phyloP scores from a whole-genome alignment of 2,888 invertebrate species.

The Scaptomyza polygonia region DNA sequence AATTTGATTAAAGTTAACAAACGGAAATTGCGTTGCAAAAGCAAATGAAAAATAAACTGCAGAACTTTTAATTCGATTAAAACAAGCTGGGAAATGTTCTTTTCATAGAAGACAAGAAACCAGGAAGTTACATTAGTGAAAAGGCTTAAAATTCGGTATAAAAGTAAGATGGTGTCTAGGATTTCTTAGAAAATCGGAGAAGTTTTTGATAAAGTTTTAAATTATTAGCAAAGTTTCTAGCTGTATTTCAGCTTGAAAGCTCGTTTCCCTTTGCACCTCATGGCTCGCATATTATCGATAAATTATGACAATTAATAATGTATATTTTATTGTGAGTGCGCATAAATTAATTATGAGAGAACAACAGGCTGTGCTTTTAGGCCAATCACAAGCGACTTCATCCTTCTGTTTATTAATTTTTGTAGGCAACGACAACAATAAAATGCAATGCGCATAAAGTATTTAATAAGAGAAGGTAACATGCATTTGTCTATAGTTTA shows the following conservation, averaged over 20 bases:
- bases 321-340: constrained; percentile 64
- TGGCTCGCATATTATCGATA: constrained; percentile 23
- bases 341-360: constrained; percentile 70
- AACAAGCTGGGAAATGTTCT: constrained; percentile 11
- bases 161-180: background rate
- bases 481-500: constrained; percentile 44
- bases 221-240: too few species aligned
- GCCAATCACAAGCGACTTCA: constrained; percentile 15
- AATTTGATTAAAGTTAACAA: constrained; percentile 64
- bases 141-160: background rate
- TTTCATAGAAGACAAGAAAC: too few species aligned
- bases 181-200: background rate
- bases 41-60: constrained; percentile 19
- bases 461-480: constrained; percentile 3
- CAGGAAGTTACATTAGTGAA: background rate
- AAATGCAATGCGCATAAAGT: constrained; percentile 36
- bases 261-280: constrained; percentile 10
- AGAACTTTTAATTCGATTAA: constrained; percentile 40
- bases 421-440: constrained; percentile 39
- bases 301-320: constrained; percentile 52
- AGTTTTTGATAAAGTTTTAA: background rate
- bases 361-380: constrained; percentile 25
- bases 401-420: constrained; percentile 55
- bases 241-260: too few species aligned
- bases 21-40: constrained; percentile 67